Evolutionary conservation across 2,797 vertebrate genomes (phyloP).

Genomic region (Graptemys geographica): DNA sequence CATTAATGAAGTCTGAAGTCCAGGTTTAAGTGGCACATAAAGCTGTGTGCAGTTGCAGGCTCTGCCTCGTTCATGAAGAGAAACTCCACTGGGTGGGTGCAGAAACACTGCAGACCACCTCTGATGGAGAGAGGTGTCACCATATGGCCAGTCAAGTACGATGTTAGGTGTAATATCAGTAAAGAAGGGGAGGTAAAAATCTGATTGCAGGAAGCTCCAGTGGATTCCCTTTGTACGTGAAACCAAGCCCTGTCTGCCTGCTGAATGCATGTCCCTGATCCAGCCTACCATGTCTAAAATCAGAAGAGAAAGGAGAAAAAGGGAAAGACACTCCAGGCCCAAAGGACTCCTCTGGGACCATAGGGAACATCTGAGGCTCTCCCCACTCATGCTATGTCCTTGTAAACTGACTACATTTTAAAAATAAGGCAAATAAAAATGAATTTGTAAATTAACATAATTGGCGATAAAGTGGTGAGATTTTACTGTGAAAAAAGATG

Average conservation of each 20-base stretch:
- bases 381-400: not conserved
- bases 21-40: not conserved
- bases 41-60: not conserved
- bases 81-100: not conserved
- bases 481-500: conserved; percentile 53
- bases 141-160: not conserved
- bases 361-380: not conserved
- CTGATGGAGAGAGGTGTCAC: not conserved
- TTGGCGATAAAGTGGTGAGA: conserved; percentile 38
- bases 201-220: not conserved
- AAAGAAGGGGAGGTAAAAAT: not conserved
- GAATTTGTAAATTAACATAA: conserved; percentile 44
- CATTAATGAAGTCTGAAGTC: not conserved
- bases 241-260: not conserved
- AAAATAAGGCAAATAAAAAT: conserved; percentile 40
- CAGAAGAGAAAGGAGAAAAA: not conserved
- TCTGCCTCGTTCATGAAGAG: not conserved
- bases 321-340: not conserved
- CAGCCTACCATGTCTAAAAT: not conserved
- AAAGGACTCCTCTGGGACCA: not conserved
- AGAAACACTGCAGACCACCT: not conserved
- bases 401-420: conserved; percentile 2
- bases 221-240: not conserved
- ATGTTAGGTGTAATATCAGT: not conserved
- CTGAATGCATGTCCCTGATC: not conserved